phyloP scores from a whole-genome alignment of 1,140 invertebrate genomes.

The Fopius arisanus region DNA sequence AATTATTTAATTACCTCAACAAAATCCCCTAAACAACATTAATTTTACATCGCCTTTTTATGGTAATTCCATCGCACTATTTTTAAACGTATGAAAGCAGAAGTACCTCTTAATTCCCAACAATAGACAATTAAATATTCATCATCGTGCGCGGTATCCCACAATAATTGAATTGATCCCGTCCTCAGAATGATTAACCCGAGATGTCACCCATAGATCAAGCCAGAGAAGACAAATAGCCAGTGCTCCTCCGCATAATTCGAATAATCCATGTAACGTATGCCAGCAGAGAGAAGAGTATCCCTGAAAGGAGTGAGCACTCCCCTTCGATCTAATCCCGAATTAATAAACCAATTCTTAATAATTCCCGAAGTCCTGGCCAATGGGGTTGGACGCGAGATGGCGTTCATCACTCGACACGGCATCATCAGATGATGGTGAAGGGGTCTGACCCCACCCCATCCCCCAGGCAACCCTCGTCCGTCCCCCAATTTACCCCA shows the following conservation, averaged over 20 bases:
- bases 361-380: background rate
- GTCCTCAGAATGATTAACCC: background rate
- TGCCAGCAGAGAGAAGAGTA: background rate
- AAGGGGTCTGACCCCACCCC: conserved; percentile 34
- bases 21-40: too few species aligned
- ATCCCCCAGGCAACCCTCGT: conserved; percentile 28
- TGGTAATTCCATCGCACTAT: too few species aligned
- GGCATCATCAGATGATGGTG: conserved; percentile 20
- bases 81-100: too few species aligned
- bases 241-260: conserved; percentile 8
- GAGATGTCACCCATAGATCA: background rate
- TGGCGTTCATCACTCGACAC: background rate
- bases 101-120: background rate
- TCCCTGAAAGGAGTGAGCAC: background rate
- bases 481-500: conserved; percentile 33
- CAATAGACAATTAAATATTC: background rate
- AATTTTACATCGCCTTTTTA: too few species aligned
- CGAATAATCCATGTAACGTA: conserved; percentile 25
- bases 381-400: background rate
- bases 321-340: conserved; percentile 16
- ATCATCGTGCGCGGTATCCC: background rate
- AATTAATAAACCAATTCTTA: conserved; percentile 25
- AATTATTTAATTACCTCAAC: too few species aligned
- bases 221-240: background rate
- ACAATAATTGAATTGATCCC: background rate